Evolutionary conservation across 2,113 vertebrate species (phyloP).

Genomic region (Crotophaga sulcirostris): DNA sequence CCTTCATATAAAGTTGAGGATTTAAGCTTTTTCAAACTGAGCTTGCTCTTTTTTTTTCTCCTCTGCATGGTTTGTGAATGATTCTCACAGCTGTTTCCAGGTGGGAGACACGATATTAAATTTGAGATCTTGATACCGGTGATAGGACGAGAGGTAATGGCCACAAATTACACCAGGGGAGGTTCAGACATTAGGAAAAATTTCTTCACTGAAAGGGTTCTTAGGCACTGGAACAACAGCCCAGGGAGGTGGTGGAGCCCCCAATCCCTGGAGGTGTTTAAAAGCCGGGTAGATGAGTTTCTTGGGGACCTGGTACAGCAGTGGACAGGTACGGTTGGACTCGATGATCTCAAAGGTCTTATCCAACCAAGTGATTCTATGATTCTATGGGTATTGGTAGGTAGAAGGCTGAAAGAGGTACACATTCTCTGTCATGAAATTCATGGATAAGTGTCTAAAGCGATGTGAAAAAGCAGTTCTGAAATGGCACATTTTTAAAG

Average conservation of each 20-base stretch:
- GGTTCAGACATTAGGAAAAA: no score
- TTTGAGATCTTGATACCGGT: background rate
- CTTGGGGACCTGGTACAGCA: no score
- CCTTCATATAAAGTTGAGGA: background rate
- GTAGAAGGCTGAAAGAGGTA: background rate
- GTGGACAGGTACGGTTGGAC: no score
- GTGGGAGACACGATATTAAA: background rate
- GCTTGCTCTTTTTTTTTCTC: background rate
- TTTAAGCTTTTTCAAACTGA: background rate
- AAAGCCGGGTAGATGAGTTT: no score
- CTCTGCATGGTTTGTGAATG: background rate
- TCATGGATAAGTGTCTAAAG: background rate
- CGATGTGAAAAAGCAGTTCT: background rate
- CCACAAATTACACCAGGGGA: no score
- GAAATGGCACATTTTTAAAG: constrained; percentile 1
- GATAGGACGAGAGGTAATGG: no score
- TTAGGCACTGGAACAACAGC: no score
- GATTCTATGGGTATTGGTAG: accelerated
- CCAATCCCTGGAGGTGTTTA: no score
- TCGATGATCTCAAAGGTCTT: no score
- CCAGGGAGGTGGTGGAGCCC: no score
- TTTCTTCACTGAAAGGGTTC: no score
- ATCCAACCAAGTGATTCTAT: no score
- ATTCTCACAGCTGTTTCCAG: background rate
- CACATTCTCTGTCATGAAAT: accelerated